Percentiles rank a stretch among this genome's conserved stretches.
Evolutionary conservation across 2,888 invertebrate genomes (phyloP).

Genomic region (Hyalella azteca): DNA sequence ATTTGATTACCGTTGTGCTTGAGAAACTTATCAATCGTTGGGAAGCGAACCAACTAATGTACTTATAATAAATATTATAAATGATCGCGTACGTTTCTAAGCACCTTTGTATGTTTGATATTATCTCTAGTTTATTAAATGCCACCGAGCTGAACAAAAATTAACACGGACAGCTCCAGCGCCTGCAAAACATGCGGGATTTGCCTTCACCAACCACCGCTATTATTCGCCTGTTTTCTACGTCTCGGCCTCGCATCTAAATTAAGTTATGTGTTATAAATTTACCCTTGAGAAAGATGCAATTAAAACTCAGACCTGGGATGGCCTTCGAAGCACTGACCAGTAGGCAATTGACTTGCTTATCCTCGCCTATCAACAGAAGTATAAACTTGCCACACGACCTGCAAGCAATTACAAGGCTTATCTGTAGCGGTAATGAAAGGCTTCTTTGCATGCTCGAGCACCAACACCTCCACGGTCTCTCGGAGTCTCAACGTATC

Average conservation of each 20-base stretch:
- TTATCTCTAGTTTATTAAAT: constrained; percentile 5
- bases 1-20: too few species aligned
- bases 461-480: too few species aligned
- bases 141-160: constrained; percentile 20
- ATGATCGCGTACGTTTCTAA: too few species aligned
- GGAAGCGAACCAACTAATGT: too few species aligned
- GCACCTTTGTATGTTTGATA: neutral
- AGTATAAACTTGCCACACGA: neutral
- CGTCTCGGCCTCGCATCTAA: neutral
- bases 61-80: too few species aligned
- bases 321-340: constrained; percentile 16
- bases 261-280: constrained; percentile 31
- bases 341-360: constrained; percentile 26
- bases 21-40: too few species aligned
- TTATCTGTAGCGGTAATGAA: constrained; percentile 9
- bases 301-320: constrained; percentile 16
- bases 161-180: neutral
- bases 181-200: neutral
- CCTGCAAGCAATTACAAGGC: constrained; percentile 22
- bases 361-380: constrained; percentile 27
- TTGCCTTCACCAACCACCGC: neutral
- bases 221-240: neutral
- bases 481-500: too few species aligned
- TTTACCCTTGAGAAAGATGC: constrained; percentile 30
- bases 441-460: constrained; percentile 6